Percentiles rank a stretch among this genome's conserved stretches.
These are phyloP conservation scores for Otolemur garnettii DNA, from an alignment of 2,113 vertebrate genomes.

Conservation along the genomic window DNA sequence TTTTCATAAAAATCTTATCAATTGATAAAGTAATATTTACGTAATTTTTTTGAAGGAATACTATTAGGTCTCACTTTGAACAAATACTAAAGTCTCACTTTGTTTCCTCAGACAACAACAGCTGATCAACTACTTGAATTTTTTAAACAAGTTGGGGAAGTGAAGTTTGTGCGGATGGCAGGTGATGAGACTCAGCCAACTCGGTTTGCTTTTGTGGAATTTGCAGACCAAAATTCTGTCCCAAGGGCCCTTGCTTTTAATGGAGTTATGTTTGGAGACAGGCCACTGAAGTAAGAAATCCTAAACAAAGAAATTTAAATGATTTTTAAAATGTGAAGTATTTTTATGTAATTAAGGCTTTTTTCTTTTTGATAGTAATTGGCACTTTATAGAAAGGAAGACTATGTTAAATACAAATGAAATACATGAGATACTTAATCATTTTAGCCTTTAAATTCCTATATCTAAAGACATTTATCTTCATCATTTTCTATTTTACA, in stretches of 20 bases:
- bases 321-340: conserved; percentile 59
- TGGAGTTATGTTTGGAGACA: conserved; percentile 98
- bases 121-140: conserved; percentile 97
- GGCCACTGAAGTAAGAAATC: conserved; percentile 95
- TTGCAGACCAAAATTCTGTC: conserved; percentile 96
- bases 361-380: conserved; percentile 72
- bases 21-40: conserved; percentile 26
- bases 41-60: background rate
- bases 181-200: conserved; percentile 98
- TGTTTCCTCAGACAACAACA: conserved; percentile 92
- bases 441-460: conserved; percentile 55
- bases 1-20: background rate
- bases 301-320: conserved; percentile 80
- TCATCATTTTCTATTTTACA: conserved; percentile 60
- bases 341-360: conserved; percentile 65
- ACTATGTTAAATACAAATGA: conserved; percentile 77
- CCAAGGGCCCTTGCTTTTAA: conserved; percentile 96
- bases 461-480: conserved; percentile 41
- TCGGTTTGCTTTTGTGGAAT: conserved; percentile 97
- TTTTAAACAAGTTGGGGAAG: conserved; percentile 98
- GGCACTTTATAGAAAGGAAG: conserved; percentile 78
- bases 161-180: conserved; percentile 98
- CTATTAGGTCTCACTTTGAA: conserved; percentile 56
- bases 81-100: conserved; percentile 50
- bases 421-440: conserved; percentile 16